Percentiles rank a stretch among this genome's conserved stretches.
Evolutionary conservation across 2,797 vertebrate species (phyloP).

Genomic region (Esox masquinongy): DNA sequence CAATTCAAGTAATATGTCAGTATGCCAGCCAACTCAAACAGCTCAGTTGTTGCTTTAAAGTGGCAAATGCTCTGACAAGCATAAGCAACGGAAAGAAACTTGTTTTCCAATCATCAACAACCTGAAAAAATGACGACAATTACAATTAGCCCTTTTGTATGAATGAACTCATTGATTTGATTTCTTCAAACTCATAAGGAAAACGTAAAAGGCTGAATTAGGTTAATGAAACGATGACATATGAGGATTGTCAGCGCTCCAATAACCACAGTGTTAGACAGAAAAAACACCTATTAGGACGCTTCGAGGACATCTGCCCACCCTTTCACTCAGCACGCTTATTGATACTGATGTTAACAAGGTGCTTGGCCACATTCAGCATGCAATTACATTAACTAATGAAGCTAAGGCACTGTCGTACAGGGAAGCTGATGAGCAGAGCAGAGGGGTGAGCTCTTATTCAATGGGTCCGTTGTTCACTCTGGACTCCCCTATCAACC

Average conservation of each 20-base stretch:
- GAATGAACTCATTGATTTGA: neutral
- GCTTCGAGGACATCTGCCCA: conserved; percentile 59
- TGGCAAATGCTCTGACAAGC: conserved; percentile 5
- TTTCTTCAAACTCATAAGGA: conserved; percentile 21
- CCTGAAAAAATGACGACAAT: neutral
- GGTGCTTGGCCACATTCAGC: conserved; percentile 34
- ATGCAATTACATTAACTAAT: conserved; percentile 65
- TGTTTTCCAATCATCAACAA: neutral
- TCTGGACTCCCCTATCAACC: conserved; percentile 38
- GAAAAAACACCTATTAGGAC: conserved; percentile 59
- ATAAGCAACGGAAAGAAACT: neutral
- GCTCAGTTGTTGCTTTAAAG: neutral
- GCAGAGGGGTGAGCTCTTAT: conserved; percentile 67
- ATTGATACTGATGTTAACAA: conserved; percentile 71
- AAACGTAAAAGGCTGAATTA: conserved; percentile 10
- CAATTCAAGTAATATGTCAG: conserved; percentile 22
- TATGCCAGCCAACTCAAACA: neutral
- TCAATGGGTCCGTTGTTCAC: conserved; percentile 58
- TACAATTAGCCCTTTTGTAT: neutral
- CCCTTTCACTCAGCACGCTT: conserved; percentile 49
- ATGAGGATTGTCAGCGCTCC: conserved; percentile 46
- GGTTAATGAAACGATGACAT: conserved; percentile 40
- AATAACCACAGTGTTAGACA: conserved; percentile 30
- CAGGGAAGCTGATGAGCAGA: conserved; percentile 56
- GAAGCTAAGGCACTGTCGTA: conserved; percentile 30